phyloP scores from a whole-genome alignment of 2,888 invertebrate species.

The Rapana venosa region DNA sequence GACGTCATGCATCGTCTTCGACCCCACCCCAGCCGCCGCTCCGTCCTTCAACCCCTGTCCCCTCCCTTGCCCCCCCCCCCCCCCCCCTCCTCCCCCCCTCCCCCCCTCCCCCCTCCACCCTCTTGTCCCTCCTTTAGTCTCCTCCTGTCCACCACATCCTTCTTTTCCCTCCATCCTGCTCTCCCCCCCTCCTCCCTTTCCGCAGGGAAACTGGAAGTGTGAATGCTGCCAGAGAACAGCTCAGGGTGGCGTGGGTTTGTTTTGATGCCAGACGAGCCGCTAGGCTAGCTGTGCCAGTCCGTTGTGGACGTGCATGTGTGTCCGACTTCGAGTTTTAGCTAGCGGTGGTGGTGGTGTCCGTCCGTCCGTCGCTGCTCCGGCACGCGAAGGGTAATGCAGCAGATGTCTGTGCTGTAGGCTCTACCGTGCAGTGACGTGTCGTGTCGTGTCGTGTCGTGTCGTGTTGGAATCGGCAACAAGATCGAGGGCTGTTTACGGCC shows the following conservation, averaged over 20 bases:
- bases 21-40: not conserved
- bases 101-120: not conserved
- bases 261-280: conserved; percentile 1
- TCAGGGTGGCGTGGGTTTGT: not conserved
- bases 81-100: not conserved
- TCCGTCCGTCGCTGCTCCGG: not conserved
- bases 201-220: not conserved
- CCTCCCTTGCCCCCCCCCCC: not conserved
- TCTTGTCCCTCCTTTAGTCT: not conserved
- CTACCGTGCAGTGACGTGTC: not conserved
- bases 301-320: not conserved
- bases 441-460: not conserved
- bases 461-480: not conserved
- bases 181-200: not conserved
- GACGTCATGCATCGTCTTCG: not conserved
- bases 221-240: not conserved
- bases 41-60: not conserved
- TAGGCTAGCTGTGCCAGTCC: not conserved
- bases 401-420: not conserved
- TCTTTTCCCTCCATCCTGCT: not conserved
- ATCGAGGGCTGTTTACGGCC: not conserved
- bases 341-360: not conserved
- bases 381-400: not conserved
- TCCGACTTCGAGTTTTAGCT: not conserved
- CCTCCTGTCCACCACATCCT: not conserved